Percentiles rank a stretch among this genome's conserved stretches.
Conservation (phyloP, 2,888 invertebrate genomes). For the Drosophila siamana region DNA sequence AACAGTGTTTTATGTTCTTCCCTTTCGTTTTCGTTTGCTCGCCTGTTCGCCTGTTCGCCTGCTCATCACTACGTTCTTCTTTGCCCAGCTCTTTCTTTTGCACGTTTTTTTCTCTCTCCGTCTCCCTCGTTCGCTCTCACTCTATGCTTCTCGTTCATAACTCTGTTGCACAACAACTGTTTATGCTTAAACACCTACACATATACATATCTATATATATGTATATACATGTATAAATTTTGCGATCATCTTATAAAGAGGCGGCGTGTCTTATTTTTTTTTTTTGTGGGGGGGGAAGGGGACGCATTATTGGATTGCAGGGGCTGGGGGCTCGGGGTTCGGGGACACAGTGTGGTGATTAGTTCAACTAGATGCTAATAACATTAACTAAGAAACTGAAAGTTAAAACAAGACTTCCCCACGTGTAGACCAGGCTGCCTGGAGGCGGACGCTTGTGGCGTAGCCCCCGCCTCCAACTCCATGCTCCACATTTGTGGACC, state of each 20-base stretch:
- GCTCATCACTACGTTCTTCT: neutral
- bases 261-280: neutral
- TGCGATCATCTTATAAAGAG: conserved; percentile 27
- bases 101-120: neutral
- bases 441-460: neutral
- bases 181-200: conserved; percentile 12
- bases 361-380: conserved; percentile 52
- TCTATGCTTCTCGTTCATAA: neutral
- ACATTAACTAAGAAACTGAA: conserved; percentile 62
- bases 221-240: conserved; percentile 16
- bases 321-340: no score
- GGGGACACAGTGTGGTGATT: conserved; percentile 22
- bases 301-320: no score
- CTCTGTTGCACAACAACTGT: conserved; percentile 5
- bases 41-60: neutral
- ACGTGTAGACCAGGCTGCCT: conserved; percentile 27
- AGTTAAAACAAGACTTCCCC: conserved; percentile 43
- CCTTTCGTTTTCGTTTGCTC: neutral
- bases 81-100: no score
- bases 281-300: conserved; percentile 12
- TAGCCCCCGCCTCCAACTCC: no score
- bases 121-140: neutral
- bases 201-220: conserved; percentile 4
- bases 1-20: conserved; percentile 10
- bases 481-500: no score